Base-by-base conservation (phyloP, 1,140 invertebrate species). In the Battus philenor region DNA sequence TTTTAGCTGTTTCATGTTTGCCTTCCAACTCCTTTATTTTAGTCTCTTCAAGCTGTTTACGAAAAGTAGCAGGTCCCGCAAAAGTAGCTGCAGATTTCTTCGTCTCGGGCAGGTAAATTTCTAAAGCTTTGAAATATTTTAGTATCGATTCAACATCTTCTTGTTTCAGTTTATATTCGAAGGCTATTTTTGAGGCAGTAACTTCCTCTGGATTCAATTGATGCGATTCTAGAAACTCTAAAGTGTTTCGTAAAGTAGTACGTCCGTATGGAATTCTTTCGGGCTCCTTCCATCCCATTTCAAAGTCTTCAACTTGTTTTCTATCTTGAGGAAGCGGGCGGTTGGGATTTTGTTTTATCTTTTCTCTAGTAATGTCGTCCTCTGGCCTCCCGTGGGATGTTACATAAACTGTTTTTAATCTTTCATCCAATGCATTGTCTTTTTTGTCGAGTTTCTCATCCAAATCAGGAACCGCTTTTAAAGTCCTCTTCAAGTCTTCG, bases 361-460 rank as follows among this genome's bases (percentile, higher is more conserved):
- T 59, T 17, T 75, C 68, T 6, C 49, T 55, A 0, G 79, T 83
- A 44, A 83, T 44, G 10, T 83, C 81, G 31, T 74, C 77, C 41
- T 86, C 81, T 0, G 81, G 69, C 2, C 49, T 59, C 0, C 79
- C 81, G 8, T 50, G 20, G 1, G 92, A 93, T 11, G 86, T 88
- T 68, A 93, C 90, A 88, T 89, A 93, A 78, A 93, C 89, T 64
- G 90, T 70, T 76, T 90, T 92, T 29, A 93, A 80, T 58, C 89
- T 78, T 11, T 87, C 71, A 55, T 93, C 85, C 3, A 93, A 73
- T 31, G 59, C 55, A 11, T 50, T 26, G 73, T 93, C 82, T 65
- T 92, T 93, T 54, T 69, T 87, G 15, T 86, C 73, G 10, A 89
- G 73, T 49, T 88, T 88, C 26, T 89, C 78, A 44, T 89, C 79